Evolutionary conservation across 2,888 invertebrate species (phyloP).

Genomic region (Diachrysia chrysitis): DNA sequence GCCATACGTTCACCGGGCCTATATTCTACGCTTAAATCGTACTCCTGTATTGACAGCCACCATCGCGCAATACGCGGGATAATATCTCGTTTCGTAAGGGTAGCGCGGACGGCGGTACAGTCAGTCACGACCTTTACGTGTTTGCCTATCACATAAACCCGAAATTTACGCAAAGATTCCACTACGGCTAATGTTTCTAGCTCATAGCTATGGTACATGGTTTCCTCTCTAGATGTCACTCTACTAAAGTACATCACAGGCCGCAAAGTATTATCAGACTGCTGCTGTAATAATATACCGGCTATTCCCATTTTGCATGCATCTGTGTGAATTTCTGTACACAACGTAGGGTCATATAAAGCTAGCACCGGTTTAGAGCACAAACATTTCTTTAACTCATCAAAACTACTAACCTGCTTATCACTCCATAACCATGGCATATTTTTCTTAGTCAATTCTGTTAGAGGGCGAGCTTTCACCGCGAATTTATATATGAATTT

Average conservation of each 20-base stretch:
- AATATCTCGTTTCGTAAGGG: constrained; percentile 14
- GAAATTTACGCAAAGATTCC: constrained; percentile 55
- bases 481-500: constrained; percentile 61
- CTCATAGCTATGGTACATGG: constrained; percentile 58
- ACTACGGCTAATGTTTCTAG: constrained; percentile 66
- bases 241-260: constrained; percentile 17
- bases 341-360: constrained; percentile 3
- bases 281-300: constrained; percentile 15
- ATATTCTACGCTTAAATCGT: constrained; percentile 63
- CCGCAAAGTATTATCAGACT: constrained; percentile 1
- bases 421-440: constrained; percentile 1
- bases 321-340: constrained; percentile 13
- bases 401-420: constrained; percentile 9
- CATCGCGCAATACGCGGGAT: constrained; percentile 16
- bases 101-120: constrained; percentile 46
- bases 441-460: constrained; percentile 13
- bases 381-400: constrained; percentile 43
- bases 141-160: constrained; percentile 54
- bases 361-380: constrained; percentile 53
- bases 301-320: constrained; percentile 11
- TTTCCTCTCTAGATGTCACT: constrained; percentile 13
- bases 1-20: constrained; percentile 60
- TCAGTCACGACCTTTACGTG: constrained; percentile 56
- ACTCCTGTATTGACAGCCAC: constrained; percentile 56
- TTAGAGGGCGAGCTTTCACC: constrained; percentile 40